Percentiles rank a stretch among this genome's conserved stretches.
phyloP scores from a whole-genome alignment of 2,888 invertebrate genomes.

The Ctena decussata region DNA sequence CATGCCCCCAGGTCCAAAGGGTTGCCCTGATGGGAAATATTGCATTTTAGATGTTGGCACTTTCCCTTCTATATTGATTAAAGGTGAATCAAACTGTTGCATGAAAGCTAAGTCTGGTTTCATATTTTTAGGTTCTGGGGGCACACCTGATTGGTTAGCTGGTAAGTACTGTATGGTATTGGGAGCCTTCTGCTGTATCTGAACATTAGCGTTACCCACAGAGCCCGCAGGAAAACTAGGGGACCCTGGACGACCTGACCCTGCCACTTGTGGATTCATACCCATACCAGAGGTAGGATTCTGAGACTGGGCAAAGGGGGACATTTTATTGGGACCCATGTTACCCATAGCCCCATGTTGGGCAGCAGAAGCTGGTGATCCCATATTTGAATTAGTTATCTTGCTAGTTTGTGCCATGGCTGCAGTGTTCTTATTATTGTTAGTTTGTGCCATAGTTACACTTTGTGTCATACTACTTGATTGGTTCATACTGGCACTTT shows the following conservation, averaged over 20 bases:
- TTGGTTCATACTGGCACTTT: conserved; percentile 65
- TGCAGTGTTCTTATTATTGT: neutral
- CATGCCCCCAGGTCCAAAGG: conserved; percentile 57
- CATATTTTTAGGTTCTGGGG: conserved; percentile 67
- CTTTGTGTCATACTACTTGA: conserved; percentile 61
- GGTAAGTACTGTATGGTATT: conserved; percentile 99
- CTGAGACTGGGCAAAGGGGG: conserved; percentile 59
- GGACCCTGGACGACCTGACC: conserved; percentile 70
- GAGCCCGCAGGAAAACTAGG: conserved; percentile 77
- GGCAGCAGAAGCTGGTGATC: conserved; percentile 38
- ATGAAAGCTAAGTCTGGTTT: conserved; percentile 88
- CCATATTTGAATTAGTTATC: conserved; percentile 20
- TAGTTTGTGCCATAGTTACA: conserved; percentile 47
- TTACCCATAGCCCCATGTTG: conserved; percentile 25
- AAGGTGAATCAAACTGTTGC: conserved; percentile 96
- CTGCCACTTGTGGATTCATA: conserved; percentile 63
- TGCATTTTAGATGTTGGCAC: conserved; percentile 91
- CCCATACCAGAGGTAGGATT: conserved; percentile 48
- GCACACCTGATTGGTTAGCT: conserved; percentile 93
- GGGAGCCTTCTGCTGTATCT: conserved; percentile 98
- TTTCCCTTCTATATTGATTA: conserved; percentile 91
- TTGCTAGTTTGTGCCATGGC: conserved; percentile 37
- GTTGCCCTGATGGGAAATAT: conserved; percentile 89
- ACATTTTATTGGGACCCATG: conserved; percentile 41
- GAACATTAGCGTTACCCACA: conserved; percentile 92